Evolutionary conservation across 2,888 invertebrate genomes (phyloP).

Genomic region (Pristionchus fissidentatus): DNA sequence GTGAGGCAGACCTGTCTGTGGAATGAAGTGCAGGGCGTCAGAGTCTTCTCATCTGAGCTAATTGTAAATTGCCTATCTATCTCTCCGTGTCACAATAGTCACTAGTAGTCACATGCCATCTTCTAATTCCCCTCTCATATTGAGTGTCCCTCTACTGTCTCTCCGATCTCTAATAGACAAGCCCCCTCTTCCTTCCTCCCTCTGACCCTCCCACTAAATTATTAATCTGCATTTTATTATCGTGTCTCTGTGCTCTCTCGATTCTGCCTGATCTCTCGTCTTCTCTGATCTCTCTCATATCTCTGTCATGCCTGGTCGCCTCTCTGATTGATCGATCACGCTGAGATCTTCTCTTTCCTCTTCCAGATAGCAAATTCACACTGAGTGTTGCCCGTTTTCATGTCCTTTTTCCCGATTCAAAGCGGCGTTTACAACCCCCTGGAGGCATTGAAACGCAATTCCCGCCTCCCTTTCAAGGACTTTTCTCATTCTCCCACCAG

Average conservation of each 20-base stretch:
- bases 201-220: conserved; percentile 25
- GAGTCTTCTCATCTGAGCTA: too few relatives aligned
- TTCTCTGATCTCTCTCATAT: background rate
- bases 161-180: conserved; percentile 18
- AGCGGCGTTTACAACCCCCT: background rate
- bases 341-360: background rate
- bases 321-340: background rate
- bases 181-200: background rate
- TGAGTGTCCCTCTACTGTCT: background rate
- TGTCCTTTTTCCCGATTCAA: conserved; percentile 11
- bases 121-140: background rate
- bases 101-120: background rate
- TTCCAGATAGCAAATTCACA: background rate
- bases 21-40: too few relatives aligned
- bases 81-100: too few relatives aligned
- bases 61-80: too few relatives aligned
- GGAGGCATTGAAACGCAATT: background rate
- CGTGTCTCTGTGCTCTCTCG: background rate
- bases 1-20: too few relatives aligned
- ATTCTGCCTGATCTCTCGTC: background rate
- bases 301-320: background rate
- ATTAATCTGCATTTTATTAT: conserved; percentile 36
- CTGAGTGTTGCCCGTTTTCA: background rate
- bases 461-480: conserved; percentile 39
- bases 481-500: conserved; percentile 6